A percentile compares a stretch with the other conserved stretches of the same genome.
Conservation (phyloP, 2,888 invertebrate genomes). For the Metellina segmentata region DNA sequence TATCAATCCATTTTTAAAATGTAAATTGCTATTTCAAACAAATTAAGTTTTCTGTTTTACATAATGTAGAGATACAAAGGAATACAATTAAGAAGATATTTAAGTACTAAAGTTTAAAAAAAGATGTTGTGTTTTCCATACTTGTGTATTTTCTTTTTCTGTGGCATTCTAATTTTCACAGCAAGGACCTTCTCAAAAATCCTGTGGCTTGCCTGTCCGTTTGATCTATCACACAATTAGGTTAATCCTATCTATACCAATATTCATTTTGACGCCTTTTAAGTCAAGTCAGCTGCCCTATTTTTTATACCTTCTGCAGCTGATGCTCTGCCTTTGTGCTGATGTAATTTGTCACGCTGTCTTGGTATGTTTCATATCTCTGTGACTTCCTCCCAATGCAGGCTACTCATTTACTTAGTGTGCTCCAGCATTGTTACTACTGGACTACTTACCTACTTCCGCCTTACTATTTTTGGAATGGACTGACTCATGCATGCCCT, state of each 20-base stretch:
- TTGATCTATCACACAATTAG: conserved; percentile 77
- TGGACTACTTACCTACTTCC: conserved; percentile 72
- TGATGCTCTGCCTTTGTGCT: conserved; percentile 80
- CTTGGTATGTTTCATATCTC: conserved; percentile 75
- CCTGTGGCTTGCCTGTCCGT: conserved; percentile 80
- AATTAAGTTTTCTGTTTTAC: neutral
- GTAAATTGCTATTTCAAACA: conserved; percentile 14
- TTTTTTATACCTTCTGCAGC: conserved; percentile 70
- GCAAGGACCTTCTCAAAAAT: conserved; percentile 83
- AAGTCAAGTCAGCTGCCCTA: conserved; percentile 73
- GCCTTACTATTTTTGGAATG: conserved; percentile 76
- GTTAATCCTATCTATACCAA: conserved; percentile 53
- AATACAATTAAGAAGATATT: too few relatives aligned
- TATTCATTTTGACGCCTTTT: conserved; percentile 57
- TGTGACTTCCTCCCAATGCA: conserved; percentile 64
- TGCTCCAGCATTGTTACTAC: conserved; percentile 70
- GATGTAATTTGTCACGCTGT: conserved; percentile 76
- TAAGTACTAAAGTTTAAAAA: too few relatives aligned
- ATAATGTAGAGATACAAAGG: neutral
- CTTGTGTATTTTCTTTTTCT: conserved; percentile 61
- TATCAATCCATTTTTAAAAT: neutral
- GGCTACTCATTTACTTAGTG: conserved; percentile 56
- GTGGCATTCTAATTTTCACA: conserved; percentile 76
- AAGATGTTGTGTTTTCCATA: conserved; percentile 31
- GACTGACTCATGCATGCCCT: conserved; percentile 77